Percentiles rank a stretch among this genome's conserved stretches.
Evolutionary conservation across 2,797 vertebrate genomes (phyloP).

Genomic region (Menidia menidia): DNA sequence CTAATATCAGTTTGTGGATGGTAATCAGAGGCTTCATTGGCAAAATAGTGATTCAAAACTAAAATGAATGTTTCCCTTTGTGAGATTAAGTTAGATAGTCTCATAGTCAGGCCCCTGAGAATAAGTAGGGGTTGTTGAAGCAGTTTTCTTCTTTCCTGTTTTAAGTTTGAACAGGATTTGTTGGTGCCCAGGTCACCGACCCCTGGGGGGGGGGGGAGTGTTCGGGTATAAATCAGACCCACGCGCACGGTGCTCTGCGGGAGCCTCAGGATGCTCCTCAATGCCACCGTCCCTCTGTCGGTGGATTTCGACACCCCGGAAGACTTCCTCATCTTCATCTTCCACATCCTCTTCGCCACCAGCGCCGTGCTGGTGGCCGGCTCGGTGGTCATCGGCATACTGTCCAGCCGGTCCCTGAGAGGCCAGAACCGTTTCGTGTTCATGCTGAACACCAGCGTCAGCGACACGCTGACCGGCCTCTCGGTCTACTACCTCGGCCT

Average conservation of each 20-base stretch:
- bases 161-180: not conserved
- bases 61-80: too few relatives aligned
- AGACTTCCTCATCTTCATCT: slow-evolving; percentile 81
- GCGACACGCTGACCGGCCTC: slow-evolving; percentile 84
- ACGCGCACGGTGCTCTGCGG: not conserved
- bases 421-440: slow-evolving; percentile 85
- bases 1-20: too few relatives aligned
- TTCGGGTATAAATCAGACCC: slow-evolving; percentile 44
- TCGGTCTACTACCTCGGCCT: slow-evolving; percentile 85
- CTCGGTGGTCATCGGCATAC: slow-evolving; percentile 80
- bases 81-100: too few relatives aligned
- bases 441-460: slow-evolving; percentile 87
- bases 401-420: slow-evolving; percentile 72
- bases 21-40: too few relatives aligned
- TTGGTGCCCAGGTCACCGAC: not conserved
- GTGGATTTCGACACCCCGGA: slow-evolving; percentile 77
- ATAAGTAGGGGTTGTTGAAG: too few relatives aligned
- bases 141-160: too few relatives aligned
- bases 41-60: too few relatives aligned
- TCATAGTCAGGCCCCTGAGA: too few relatives aligned
- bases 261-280: slow-evolving; percentile 71
- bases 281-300: slow-evolving; percentile 75
- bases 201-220: not conserved
- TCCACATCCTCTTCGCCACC: slow-evolving; percentile 82
- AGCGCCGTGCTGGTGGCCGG: slow-evolving; percentile 77